Percentiles rank a stretch among this genome's conserved stretches.
These are phyloP conservation scores for Drosophila incognita DNA, from an alignment of 2,888 invertebrate species.

Conservation along the genomic window DNA sequence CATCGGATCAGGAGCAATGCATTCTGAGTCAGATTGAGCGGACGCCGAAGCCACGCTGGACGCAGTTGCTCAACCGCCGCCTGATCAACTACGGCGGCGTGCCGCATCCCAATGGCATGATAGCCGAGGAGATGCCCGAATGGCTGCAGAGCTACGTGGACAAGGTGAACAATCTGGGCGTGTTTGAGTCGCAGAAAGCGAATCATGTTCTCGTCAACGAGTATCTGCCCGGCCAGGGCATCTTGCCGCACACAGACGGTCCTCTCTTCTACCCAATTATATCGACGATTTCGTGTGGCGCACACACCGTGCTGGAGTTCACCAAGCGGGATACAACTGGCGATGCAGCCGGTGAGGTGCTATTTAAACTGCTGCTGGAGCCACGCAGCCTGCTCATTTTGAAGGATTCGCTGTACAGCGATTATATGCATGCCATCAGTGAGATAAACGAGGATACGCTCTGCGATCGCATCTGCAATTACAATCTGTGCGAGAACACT, in stretches of 20 bases:
- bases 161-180: conserved; percentile 88
- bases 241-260: conserved; percentile 98
- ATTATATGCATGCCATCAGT: conserved; percentile 94
- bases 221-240: conserved; percentile 96
- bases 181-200: conserved; percentile 89
- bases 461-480: conserved; percentile 87
- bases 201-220: conserved; percentile 98
- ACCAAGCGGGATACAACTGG: conserved; percentile 62
- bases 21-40: conserved; percentile 91
- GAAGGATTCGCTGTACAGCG: conserved; percentile 92
- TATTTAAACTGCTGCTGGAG: conserved; percentile 93
- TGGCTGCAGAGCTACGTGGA: conserved; percentile 92
- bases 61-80: conserved; percentile 93
- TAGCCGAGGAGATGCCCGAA: conserved; percentile 93
- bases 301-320: conserved; percentile 96
- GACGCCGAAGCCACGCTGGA: conserved; percentile 98
- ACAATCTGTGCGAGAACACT: conserved; percentile 87
- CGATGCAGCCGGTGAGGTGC: conserved; percentile 71
- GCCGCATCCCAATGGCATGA: conserved; percentile 96
- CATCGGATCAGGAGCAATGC: conserved; percentile 89
- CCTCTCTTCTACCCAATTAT: conserved; percentile 96
- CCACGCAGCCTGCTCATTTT: conserved; percentile 95
- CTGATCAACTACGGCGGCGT: conserved; percentile 99
- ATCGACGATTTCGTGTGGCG: conserved; percentile 96
- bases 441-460: conserved; percentile 89